Conservation (phyloP, 2,113 vertebrate genomes). For the Cyanocitta stelleri region DNA sequence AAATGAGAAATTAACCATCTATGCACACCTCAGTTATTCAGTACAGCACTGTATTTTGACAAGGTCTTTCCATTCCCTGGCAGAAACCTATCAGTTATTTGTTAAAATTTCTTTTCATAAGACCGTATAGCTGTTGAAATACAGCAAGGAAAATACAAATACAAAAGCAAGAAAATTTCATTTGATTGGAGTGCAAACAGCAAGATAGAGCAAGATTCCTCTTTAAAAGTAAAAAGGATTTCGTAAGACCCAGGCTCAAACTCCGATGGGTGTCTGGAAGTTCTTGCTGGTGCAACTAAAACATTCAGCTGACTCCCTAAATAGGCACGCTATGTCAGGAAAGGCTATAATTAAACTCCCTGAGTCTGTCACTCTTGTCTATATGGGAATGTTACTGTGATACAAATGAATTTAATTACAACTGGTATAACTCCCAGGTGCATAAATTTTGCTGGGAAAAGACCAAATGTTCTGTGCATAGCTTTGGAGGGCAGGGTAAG, state of each 20-base stretch:
- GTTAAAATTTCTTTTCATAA: not conserved
- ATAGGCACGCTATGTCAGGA: not conserved
- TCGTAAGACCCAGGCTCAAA: not conserved
- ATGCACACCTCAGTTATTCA: not conserved
- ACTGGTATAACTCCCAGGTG: not conserved
- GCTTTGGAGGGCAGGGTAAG: not conserved
- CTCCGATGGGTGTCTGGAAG: not conserved
- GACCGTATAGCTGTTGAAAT: not conserved
- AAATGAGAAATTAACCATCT: not conserved
- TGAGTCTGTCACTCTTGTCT: not conserved
- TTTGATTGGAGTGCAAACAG: not conserved
- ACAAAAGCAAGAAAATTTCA: not conserved
- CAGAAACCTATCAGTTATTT: not conserved
- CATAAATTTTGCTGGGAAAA: not conserved
- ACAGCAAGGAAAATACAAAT: not conserved
- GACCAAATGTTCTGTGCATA: not conserved
- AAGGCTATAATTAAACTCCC: slow-evolving; percentile 21
- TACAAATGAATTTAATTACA: not conserved
- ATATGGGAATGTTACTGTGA: not conserved
- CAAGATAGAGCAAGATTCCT: not conserved
- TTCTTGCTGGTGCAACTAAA: not conserved
- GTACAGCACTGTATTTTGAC: not conserved
- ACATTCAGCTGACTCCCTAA: not conserved
- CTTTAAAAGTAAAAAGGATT: not conserved
- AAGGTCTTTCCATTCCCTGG: not conserved